Evolutionary conservation across 2,888 invertebrate species (phyloP), one percentile per base, ranked within the genome.

Genomic region (Nephrotoma appendiculata): DNA sequence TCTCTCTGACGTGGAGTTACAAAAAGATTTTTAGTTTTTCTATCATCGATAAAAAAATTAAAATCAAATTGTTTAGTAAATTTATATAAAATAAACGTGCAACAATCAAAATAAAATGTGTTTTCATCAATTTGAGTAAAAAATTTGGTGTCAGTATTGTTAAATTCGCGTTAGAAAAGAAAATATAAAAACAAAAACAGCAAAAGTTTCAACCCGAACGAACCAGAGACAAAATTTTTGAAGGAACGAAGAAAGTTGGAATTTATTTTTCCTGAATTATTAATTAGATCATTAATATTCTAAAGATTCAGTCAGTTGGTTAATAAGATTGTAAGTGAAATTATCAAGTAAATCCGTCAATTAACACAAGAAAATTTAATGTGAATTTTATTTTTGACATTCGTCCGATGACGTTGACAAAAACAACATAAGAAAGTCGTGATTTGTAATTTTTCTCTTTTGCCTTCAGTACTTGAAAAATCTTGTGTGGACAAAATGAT

Each of bases 371-470:
- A 42, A 84, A 84, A 84, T n/a, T 42, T 42, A 6, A 12, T 42
- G 84, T 84, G 84, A 42, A 84, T 84, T 42, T 42, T 42, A 3
- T 83, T 15, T 15, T 71, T 71, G 71, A 71, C 71, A 31, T 71
- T 84, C 42, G 6, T 7, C 15, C 88, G 88, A 85, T 85, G 85
- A 85, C 85, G 85, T 85, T 85, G 85, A 85, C 85, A 85, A 85
- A 85, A 85, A 85, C 85, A 85, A 85, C 85, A 85, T 44, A 31
- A 15, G 41, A 84, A 84, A 84, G 41, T 84, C n/a, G 15, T 43
- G 41, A 84, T 42, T 84, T 84, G 31, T 71, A 42, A 84, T 42
- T 84, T 43, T 31, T 31, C 15, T 83, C 42, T 84, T 84, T 85
- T 19, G 19, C 15, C 1, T 85, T 45, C 44, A 31, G 7, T 43